Evolutionary conservation across 2,113 vertebrate species (phyloP).

Genomic region (Mormyrus iriodes): DNA sequence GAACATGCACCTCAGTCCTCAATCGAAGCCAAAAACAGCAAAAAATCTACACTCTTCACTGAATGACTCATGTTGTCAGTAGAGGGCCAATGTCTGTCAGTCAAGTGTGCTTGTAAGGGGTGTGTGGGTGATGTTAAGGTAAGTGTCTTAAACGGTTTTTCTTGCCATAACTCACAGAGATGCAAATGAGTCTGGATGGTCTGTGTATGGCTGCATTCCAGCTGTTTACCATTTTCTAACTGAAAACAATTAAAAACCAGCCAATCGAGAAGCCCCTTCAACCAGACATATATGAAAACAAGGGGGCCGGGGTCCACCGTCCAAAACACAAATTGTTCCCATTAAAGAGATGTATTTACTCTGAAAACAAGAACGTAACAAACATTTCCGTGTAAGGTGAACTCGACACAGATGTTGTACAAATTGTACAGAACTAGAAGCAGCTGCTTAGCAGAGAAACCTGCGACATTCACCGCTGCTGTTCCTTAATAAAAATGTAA

Average conservation of each 20-base stretch:
- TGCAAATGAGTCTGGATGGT: conserved; percentile 39
- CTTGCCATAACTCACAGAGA: conserved; percentile 40
- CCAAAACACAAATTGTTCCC: conserved; percentile 56
- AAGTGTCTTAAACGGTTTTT: conserved; percentile 25
- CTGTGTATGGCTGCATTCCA: conserved; percentile 48
- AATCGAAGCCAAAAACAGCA: not conserved
- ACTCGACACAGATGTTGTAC: conserved; percentile 61
- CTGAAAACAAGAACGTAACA: conserved; percentile 45
- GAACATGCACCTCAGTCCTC: not conserved
- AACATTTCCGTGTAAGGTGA: conserved; percentile 63
- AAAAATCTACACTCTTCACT: not conserved
- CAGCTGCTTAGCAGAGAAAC: conserved; percentile 56
- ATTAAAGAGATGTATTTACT: conserved; percentile 44
- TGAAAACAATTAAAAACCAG: conserved; percentile 56
- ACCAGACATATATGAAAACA: conserved; percentile 43
- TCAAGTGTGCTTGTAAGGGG: conserved; percentile 21
- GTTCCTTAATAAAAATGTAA: conserved; percentile 33
- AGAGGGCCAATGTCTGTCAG: not conserved
- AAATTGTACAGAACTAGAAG: conserved; percentile 71
- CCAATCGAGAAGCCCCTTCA: conserved; percentile 38
- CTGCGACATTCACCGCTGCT: conserved; percentile 36
- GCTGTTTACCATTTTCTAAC: conserved; percentile 59
- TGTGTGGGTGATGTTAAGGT: not conserved
- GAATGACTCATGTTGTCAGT: not conserved
- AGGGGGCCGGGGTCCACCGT: conserved; percentile 47